Evolutionary conservation across 2,113 vertebrate genomes (phyloP).

Genomic region (Notechis scutatus): DNA sequence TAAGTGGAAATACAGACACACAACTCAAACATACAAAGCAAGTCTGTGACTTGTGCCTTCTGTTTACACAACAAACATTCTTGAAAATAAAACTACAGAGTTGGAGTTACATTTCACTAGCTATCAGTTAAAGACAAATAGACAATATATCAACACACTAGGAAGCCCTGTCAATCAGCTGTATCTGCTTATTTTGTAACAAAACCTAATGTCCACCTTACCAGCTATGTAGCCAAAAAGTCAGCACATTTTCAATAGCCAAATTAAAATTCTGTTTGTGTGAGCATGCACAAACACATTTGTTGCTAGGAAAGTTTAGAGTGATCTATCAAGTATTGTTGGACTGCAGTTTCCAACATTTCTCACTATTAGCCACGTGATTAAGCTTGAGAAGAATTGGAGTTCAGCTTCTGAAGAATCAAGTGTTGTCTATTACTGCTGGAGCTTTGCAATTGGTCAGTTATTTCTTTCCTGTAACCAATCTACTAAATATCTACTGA

Average conservation of each 20-base stretch:
- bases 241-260: not conserved
- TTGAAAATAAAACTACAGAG: slow-evolving; percentile 63
- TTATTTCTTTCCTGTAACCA: not conserved
- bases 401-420: not conserved
- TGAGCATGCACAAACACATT: not conserved
- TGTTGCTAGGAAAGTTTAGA: not conserved
- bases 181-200: slow-evolving; percentile 36
- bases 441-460: not conserved
- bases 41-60: slow-evolving; percentile 43
- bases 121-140: slow-evolving; percentile 65
- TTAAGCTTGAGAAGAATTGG: not conserved
- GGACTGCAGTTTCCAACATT: not conserved
- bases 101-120: slow-evolving; percentile 63
- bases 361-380: not conserved
- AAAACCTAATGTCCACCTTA: slow-evolving; percentile 23
- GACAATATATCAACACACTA: slow-evolving; percentile 43
- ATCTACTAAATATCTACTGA: not conserved
- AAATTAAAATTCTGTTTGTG: not conserved
- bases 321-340: not conserved
- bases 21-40: not conserved
- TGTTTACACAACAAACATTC: slow-evolving; percentile 65
- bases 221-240: not conserved
- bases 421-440: not conserved
- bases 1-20: slow-evolving; percentile 46
- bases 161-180: slow-evolving; percentile 63